Evolutionary conservation across 2,113 vertebrate species (phyloP).

Genomic region (Lethenteron camtschaticum): DNA sequence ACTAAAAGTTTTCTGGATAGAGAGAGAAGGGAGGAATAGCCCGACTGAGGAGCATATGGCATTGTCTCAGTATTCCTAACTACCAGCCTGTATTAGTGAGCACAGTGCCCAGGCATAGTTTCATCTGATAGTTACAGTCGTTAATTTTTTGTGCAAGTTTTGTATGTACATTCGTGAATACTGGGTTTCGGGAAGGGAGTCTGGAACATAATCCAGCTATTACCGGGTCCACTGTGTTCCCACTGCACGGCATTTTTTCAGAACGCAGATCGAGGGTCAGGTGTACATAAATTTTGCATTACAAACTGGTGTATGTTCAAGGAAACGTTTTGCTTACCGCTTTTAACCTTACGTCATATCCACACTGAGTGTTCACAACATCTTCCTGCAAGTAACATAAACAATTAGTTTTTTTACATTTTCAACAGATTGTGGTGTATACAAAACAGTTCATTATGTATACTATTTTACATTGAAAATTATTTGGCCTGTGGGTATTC

Average conservation of each 20-base stretch:
- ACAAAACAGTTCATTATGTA: no score
- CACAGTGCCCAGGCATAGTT: background rate
- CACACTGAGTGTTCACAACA: constrained; percentile 64
- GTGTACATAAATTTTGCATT: background rate
- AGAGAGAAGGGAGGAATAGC: background rate
- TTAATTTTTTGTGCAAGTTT: background rate
- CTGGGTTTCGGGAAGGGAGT: background rate
- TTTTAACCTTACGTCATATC: constrained; percentile 51
- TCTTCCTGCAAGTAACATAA: constrained; percentile 31
- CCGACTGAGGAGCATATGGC: background rate
- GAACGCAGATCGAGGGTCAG: constrained; percentile 4
- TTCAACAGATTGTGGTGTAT: no score
- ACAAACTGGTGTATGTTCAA: background rate
- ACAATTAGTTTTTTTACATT: no score
- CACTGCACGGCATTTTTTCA: background rate
- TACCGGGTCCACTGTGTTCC: background rate
- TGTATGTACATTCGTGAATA: background rate
- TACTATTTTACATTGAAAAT: no score
- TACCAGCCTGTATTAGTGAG: background rate
- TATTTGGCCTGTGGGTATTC: no score
- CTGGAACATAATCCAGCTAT: no score
- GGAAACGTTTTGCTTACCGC: constrained; percentile 26
- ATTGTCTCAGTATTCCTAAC: background rate
- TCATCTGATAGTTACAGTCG: background rate
- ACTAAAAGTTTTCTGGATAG: background rate